Percentiles rank a stretch among this genome's conserved stretches.
Evolutionary conservation across 37 sponge, comb jelly and placozoan species (phyloP).

Genomic region (Spongilla lacustris): DNA sequence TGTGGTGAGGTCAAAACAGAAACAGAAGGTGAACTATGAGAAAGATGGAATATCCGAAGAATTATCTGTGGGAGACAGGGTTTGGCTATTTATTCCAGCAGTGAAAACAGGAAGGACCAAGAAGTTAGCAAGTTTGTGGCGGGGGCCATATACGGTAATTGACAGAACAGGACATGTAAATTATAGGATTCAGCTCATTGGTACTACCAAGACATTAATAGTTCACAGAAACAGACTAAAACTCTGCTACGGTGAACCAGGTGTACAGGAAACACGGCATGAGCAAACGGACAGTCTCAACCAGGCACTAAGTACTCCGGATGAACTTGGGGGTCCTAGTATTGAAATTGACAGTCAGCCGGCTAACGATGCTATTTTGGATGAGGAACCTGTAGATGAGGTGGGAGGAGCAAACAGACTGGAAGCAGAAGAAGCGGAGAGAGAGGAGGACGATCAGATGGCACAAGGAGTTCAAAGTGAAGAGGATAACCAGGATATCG

Average conservation of each 20-base stretch:
- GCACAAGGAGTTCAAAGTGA: too few relatives aligned
- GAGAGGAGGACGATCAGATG: too few relatives aligned
- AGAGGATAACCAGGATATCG: too few relatives aligned
- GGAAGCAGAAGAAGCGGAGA: too few relatives aligned
- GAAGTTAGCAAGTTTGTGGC: constrained; percentile 19
- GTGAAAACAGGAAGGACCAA: constrained; percentile 25
- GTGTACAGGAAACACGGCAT: neutral
- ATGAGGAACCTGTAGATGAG: too few relatives aligned
- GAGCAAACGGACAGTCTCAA: too few relatives aligned
- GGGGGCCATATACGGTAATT: constrained; percentile 25
- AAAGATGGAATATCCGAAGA: neutral
- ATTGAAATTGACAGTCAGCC: too few relatives aligned
- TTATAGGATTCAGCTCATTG: constrained; percentile 14
- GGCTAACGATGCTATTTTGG: too few relatives aligned
- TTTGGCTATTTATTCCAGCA: constrained; percentile 26
- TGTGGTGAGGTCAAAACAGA: neutral
- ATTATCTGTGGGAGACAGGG: constrained; percentile 7
- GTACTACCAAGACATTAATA: constrained; percentile 3
- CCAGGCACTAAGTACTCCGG: too few relatives aligned
- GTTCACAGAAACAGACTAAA: constrained; percentile 22
- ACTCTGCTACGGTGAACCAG: constrained; percentile 5
- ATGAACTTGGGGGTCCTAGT: too few relatives aligned
- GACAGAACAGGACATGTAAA: neutral
- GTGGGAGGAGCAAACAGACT: too few relatives aligned
- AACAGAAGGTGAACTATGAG: constrained; percentile 5